These are phyloP conservation scores for Xanthostigma xanthostigma DNA, from an alignment of 2,888 invertebrate species.

Conservation along the genomic window DNA sequence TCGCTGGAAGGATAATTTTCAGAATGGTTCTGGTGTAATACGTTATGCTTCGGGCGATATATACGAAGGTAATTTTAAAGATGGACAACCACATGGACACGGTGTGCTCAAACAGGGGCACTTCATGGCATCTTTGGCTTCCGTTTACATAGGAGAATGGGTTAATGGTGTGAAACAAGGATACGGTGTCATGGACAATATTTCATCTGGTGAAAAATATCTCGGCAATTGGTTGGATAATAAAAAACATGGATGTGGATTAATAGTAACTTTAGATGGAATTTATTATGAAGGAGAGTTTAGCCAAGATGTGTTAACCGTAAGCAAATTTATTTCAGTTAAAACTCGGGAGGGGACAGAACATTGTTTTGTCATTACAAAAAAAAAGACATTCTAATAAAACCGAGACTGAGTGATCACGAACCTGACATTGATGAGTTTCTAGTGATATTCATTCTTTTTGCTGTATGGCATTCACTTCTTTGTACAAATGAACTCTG, in stretches of 20 bases:
- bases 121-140: conserved; percentile 56
- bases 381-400: too few species aligned
- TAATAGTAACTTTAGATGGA: conserved; percentile 77
- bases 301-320: conserved; percentile 60
- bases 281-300: conserved; percentile 85
- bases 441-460: too few species aligned
- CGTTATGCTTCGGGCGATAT: conserved; percentile 63
- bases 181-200: conserved; percentile 81
- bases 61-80: conserved; percentile 77
- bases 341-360: background rate
- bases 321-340: conserved; percentile 25
- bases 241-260: conserved; percentile 67
- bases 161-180: conserved; percentile 60
- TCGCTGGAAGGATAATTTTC: conserved; percentile 65
- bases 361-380: too few species aligned
- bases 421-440: too few species aligned
- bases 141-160: conserved; percentile 85
- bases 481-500: too few species aligned
- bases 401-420: too few species aligned
- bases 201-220: conserved; percentile 75
- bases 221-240: conserved; percentile 80
- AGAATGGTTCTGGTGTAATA: conserved; percentile 66
- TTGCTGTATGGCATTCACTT: too few species aligned
- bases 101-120: conserved; percentile 69
- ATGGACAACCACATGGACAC: conserved; percentile 71